A percentile compares a stretch with the other conserved stretches of the same genome.
These are phyloP conservation scores for Fragum sueziense DNA, from an alignment of 2,888 invertebrate genomes.

Conservation along the genomic window DNA sequence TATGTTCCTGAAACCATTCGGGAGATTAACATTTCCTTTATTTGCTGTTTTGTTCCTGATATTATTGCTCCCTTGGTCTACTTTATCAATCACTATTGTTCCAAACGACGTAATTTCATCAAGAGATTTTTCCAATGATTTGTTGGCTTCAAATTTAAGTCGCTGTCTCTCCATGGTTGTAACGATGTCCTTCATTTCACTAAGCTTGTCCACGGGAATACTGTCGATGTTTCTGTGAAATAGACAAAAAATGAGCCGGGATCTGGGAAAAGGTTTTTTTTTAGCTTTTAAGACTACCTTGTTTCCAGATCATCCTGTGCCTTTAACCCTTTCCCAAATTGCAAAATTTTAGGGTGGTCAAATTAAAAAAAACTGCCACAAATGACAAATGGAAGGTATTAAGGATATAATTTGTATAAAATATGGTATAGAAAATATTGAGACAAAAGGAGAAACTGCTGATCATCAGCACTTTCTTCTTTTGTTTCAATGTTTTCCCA, in stretches of 20 bases:
- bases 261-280: too few species aligned
- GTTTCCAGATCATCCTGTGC: too few species aligned
- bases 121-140: neutral
- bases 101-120: slow-evolving; percentile 10
- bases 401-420: too few species aligned
- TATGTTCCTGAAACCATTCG: neutral
- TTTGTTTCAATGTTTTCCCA: too few species aligned
- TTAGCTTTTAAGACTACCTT: too few species aligned
- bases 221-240: neutral
- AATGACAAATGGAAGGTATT: too few species aligned
- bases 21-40: neutral
- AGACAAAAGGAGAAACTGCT: too few species aligned
- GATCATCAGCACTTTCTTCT: too few species aligned
- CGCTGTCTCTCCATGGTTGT: neutral
- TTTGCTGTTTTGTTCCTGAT: neutral
- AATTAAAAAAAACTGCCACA: too few species aligned
- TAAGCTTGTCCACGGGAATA: neutral
- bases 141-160: slow-evolving; percentile 1
- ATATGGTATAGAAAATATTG: too few species aligned
- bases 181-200: neutral
- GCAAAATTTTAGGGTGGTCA: too few species aligned
- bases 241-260: neutral
- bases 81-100: neutral
- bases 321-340: too few species aligned
- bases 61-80: neutral